These are phyloP conservation scores for Cebus imitator DNA, from an alignment of 2,113 vertebrate species.

Conservation along the genomic window DNA sequence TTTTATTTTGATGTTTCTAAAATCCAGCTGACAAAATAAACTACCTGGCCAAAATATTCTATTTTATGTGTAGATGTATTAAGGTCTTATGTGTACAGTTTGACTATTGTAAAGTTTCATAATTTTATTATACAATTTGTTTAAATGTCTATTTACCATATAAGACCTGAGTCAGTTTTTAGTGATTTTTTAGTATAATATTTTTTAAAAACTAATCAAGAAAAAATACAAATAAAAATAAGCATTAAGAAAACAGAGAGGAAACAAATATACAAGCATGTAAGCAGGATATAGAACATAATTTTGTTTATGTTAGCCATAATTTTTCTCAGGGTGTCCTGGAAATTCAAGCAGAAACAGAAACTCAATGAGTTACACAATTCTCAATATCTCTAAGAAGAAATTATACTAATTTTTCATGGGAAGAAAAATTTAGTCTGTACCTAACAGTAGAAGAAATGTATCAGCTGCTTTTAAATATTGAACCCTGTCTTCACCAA, in stretches of 20 bases:
- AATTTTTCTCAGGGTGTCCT: background rate
- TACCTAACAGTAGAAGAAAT: background rate
- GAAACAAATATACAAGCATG: background rate
- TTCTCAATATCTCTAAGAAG: conserved; percentile 15
- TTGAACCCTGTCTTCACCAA: background rate
- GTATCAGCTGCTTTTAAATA: background rate
- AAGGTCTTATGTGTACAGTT: background rate
- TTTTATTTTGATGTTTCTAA: conserved; percentile 38
- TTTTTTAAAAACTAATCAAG: background rate
- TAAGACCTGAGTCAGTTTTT: background rate
- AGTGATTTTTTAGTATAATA: background rate
- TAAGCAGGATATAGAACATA: background rate
- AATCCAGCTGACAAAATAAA: background rate
- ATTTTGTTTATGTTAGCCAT: background rate
- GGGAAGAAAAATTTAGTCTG: background rate
- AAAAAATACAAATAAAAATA: conserved; percentile 15
- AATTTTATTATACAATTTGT: background rate
- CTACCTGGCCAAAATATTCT: background rate
- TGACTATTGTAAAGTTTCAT: background rate
- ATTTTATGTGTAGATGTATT: background rate
- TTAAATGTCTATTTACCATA: background rate
- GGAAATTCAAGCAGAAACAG: conserved; percentile 27
- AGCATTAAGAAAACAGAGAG: background rate
- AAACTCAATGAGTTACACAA: background rate
- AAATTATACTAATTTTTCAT: conserved; percentile 25